Base-by-base conservation (phyloP, 2,113 vertebrate genomes). In the Varanus salvator region DNA sequence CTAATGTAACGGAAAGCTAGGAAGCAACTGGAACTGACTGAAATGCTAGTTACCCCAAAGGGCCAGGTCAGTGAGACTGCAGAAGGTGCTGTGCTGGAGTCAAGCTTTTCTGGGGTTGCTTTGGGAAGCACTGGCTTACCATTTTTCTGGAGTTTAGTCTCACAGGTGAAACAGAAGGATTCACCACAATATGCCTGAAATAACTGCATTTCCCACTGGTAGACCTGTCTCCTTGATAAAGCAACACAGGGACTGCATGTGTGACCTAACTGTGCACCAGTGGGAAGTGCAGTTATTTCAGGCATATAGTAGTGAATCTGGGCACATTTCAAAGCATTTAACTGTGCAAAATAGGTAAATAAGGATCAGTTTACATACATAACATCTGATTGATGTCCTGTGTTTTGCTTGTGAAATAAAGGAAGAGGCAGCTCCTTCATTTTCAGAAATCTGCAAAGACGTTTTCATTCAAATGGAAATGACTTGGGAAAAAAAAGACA, bases 381-480 rank as follows among this genome's bases (percentile, higher is more conserved):
- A 90, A 78, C 60, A 94, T 54, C 0, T 85, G 88, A 85, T 90
- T 19, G 91, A 72, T 80, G 74, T 66, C 19, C 6, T 93, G 8
- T 83, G 87, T 52, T 38, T 0, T 0, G 1, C 6, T 93, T 31
- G 80, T 91, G 94, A 92, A 94, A 94, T 93, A 85, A 76, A 25
- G 57, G 68, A 92, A 0, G 91, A 92, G 75, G 84, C 8, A 86
- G 0, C 14, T 6, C 88, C 92, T 94, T 88, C 90, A 85, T 66
- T 68, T 74, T 76, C 25, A 87, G 31, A 87, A 71, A 84, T 84
- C 69, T 19, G 27, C 50, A 93, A 92, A 94, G 31, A 88, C 52
- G 1, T 0, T 4, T 90, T 85, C 14, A 95, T 96, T 96, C 81
- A 95, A 81, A 85, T 90, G 71, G 69, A 96, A 96, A 93, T 92